These are phyloP conservation scores for Oncorhynchus keta DNA, from an alignment of 2,113 vertebrate species.

Conservation along the genomic window DNA sequence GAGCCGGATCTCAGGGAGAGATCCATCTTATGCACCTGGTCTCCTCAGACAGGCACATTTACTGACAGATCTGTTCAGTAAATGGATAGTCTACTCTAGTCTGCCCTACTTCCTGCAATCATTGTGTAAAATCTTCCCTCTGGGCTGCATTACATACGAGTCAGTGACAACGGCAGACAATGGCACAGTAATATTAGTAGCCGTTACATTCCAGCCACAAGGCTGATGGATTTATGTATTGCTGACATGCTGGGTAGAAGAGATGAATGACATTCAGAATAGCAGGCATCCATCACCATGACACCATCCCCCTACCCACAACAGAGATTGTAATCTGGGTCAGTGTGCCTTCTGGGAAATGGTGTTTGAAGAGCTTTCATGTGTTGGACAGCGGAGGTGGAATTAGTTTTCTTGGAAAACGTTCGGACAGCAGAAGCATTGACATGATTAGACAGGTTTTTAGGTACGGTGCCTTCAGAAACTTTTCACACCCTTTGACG, in stretches of 20 bases:
- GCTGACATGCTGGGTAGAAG: neutral
- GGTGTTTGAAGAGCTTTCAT: constrained; percentile 13
- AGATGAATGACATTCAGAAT: constrained; percentile 10
- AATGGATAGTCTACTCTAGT: constrained; percentile 8
- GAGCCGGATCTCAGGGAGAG: constrained; percentile 28
- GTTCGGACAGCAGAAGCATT: no score
- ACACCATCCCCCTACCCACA: constrained; percentile 4
- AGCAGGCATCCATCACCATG: constrained; percentile 27
- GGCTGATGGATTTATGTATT: constrained; percentile 58
- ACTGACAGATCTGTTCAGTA: neutral
- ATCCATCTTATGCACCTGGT: neutral
- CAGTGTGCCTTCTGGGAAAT: constrained; percentile 19
- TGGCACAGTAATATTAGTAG: neutral
- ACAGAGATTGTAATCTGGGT: constrained; percentile 46
- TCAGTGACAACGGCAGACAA: neutral
- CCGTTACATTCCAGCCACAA: constrained; percentile 42
- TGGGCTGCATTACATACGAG: constrained; percentile 38
- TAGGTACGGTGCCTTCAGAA: no score
- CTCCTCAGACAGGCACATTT: neutral
- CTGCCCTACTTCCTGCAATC: constrained; percentile 2
- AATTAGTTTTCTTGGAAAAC: no score
- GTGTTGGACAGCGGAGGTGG: neutral
- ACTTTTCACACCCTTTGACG: no score
- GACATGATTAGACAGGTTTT: no score
- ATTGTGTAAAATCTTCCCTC: constrained; percentile 45